Base-by-base conservation (phyloP, 2,797 vertebrate species). In the Smutsia temminckii region DNA sequence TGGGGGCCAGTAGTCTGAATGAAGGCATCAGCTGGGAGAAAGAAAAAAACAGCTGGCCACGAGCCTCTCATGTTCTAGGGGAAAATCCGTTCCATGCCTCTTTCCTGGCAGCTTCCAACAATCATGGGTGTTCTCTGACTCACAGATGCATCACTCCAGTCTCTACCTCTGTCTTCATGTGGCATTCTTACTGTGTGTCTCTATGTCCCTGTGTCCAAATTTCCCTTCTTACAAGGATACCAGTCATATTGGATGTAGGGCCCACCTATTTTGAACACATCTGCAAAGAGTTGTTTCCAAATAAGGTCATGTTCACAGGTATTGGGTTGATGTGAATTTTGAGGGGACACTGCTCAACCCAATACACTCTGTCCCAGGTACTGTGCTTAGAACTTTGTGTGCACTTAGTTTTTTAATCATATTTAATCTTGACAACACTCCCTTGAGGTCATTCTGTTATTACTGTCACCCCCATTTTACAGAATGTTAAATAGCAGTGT, bases 211-310 rank as follows among this genome's bases (percentile, higher is more conserved):
- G 11, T 34, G 42, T 64, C 46, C 46, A 53, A 6, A 32, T 61
- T 61, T 61, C 27, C 27, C 40, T 88, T 88, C 46, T 91, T 85
- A 64, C 23, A 49, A 84, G 80, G 66, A 91, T 10, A 80, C 34
- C 32, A 79, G 42, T 89, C 84, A 40, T 72, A 23, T 49, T 59
- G 79, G 79, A 92, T 86, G 86, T 89, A 63, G 32, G 94, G 69
- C 23, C 51, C 25, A 71, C n/a, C 75, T 49, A 85, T 68, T 37
- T 87, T 85, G 77, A 61, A 95, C 87, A 17, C 13, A 29, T 84
- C 91, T 87, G 14, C 78, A 85, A 92, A 96, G 89, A 93, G 51
- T 78, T 72, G 40, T 84, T 94, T 91, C 87, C 79, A 89, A 86
- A 29, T 64, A 86, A 75, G 55, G 59, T 80, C 92, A 74, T 14